Base-by-base conservation (phyloP, 2,113 vertebrate species). In the Panurus biarmicus region DNA sequence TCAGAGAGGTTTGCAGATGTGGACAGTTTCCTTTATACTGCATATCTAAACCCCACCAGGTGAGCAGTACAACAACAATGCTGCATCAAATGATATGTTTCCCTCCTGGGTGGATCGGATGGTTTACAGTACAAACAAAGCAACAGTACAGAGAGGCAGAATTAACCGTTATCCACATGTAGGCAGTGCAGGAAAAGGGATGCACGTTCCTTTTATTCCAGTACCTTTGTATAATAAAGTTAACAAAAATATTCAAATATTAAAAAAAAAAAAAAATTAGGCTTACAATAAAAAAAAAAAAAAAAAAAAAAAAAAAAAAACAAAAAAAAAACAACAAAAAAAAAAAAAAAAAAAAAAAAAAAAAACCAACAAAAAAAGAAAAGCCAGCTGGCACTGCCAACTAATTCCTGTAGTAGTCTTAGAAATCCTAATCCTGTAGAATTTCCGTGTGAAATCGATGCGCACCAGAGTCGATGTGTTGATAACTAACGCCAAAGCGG, bases 141-240 rank as follows among this genome's bases (percentile, higher is more conserved):
- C 95, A 95, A 96, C 87, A 74, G 89, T 81, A 96, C 91, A 96
- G 91, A 94, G 85, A 96, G 96, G 97, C 95, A 81, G 87, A 69
- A 91, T 94, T 94, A 95, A 96, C 94, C 29, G 31, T 96, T 95
- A 87, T 75, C 96, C 61, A 87, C 96, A 82, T 31, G 21, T 76
- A 90, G 95, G 97, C 96, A 96, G 97, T 95, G 96, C 97, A 96
- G 94, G 92, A 94, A 95, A 95, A 97, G 96, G 95, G 95, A 97
- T 94, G 84, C 90, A 91, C 1, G 25, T 92, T 96, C 94, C 95
- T 97, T 97, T 97, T 97, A 97, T 97, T 98, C 97, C 97, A 98
- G 98, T 98, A 98, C 98, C 98, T 98, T 98, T 40, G 44, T 94
- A 97, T 97, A 97, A 98, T 97, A 98, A 98, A 97, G 95, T 98